phyloP scores from a whole-genome alignment of 2,113 vertebrate species.

The Lasiurus borealis region DNA sequence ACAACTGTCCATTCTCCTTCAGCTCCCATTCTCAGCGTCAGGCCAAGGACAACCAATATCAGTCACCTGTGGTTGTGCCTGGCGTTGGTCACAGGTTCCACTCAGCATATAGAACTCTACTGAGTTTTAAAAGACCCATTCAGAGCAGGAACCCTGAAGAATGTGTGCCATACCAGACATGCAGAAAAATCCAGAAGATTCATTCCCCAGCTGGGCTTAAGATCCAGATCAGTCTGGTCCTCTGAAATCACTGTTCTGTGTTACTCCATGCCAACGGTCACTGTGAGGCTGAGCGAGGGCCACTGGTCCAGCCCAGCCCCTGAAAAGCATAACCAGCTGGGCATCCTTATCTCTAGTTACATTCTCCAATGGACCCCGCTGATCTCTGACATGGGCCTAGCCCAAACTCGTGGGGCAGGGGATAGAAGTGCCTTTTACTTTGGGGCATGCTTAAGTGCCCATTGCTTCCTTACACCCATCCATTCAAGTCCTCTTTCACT shows the following conservation, averaged over 20 bases:
- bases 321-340: not conserved
- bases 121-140: constrained; percentile 7
- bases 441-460: not conserved
- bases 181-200: constrained; percentile 57
- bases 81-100: not conserved
- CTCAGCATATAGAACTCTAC: not conserved
- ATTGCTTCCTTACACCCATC: not conserved
- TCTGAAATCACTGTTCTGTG: constrained; percentile 23
- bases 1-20: constrained; percentile 6
- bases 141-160: constrained; percentile 33
- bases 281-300: constrained; percentile 38
- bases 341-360: not conserved
- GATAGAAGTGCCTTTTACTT: not conserved
- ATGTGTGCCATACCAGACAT: constrained; percentile 1
- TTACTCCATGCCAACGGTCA: not conserved
- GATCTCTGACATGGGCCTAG: not conserved
- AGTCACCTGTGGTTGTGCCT: not conserved
- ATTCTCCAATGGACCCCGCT: not conserved
- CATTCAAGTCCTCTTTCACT: not conserved
- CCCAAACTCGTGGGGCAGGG: not conserved
- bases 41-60: not conserved
- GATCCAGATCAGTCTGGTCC: constrained; percentile 66
- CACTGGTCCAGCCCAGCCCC: not conserved
- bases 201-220: constrained; percentile 42
- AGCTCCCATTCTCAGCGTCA: not conserved